A percentile compares a stretch with the other conserved stretches of the same genome.
phyloP scores from a whole-genome alignment of 2,888 invertebrate genomes.

The Phytoseiulus persimilis region DNA sequence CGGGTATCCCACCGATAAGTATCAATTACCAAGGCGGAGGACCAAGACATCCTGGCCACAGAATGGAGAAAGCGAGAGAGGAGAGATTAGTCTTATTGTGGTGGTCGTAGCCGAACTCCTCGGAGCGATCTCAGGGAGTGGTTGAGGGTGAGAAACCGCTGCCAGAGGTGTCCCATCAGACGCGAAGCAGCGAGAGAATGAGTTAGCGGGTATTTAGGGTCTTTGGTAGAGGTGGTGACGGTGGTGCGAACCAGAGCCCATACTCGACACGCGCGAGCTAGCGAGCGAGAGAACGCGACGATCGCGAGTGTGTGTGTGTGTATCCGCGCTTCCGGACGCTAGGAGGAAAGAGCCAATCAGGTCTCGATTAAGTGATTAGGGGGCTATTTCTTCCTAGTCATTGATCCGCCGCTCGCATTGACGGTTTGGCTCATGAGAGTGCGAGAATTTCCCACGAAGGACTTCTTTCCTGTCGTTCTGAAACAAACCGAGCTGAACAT shows the following conservation, averaged over 20 bases:
- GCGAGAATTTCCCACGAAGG: background rate
- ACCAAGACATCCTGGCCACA: background rate
- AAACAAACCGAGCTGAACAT: too few species aligned
- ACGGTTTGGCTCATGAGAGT: background rate
- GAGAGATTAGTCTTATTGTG: background rate
- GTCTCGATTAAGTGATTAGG: background rate
- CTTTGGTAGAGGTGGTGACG: background rate
- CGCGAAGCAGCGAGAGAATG: background rate
- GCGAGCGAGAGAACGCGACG: background rate
- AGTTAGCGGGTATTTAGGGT: background rate
- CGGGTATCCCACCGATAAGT: background rate
- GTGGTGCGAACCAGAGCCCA: background rate
- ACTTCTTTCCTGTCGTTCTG: background rate
- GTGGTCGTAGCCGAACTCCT: background rate
- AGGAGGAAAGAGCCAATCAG: background rate
- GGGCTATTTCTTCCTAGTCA: background rate
- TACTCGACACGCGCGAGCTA: background rate
- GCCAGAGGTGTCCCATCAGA: background rate
- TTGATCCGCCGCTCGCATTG: background rate
- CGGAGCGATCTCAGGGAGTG: background rate
- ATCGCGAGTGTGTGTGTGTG: background rate
- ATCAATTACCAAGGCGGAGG: background rate
- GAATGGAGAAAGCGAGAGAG: background rate
- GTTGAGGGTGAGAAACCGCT: background rate
- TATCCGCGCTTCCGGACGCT: too few species aligned